Percentiles rank a stretch among this genome's conserved stretches.
These are phyloP conservation scores for Hetaerina titia DNA, from an alignment of 2,888 invertebrate genomes.

Conservation along the genomic window DNA sequence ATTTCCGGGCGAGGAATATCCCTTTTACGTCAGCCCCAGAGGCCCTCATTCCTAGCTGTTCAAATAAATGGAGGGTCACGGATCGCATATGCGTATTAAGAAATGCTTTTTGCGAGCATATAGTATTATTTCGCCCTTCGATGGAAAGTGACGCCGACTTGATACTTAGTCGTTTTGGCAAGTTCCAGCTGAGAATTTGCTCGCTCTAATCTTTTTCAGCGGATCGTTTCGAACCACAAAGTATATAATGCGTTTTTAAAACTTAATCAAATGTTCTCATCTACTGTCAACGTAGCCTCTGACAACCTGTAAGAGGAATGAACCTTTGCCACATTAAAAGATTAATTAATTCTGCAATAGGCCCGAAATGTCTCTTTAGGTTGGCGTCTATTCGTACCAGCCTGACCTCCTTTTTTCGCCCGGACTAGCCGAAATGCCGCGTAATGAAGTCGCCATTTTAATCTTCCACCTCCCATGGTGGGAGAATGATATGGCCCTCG, in stretches of 20 bases:
- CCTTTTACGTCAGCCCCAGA: no score
- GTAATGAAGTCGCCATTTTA: slow-evolving; percentile 32
- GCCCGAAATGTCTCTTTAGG: not conserved
- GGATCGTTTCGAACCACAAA: not conserved
- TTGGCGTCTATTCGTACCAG: not conserved
- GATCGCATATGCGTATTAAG: no score
- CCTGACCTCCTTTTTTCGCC: slow-evolving; percentile 12
- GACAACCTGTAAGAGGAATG: not conserved
- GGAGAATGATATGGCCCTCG: not conserved
- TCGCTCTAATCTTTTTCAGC: not conserved
- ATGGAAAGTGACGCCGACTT: no score
- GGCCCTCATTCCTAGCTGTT: no score
- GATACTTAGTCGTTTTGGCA: no score
- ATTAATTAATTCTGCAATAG: not conserved
- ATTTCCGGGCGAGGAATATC: no score
- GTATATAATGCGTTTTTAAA: not conserved
- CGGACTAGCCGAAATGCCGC: slow-evolving; percentile 2
- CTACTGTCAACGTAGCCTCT: not conserved
- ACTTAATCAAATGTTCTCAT: no score
- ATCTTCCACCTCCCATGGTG: not conserved
- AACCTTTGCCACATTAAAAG: not conserved
- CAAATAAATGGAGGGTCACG: no score
- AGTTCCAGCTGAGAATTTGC: no score
- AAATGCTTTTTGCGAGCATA: no score
- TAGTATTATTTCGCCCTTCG: no score